These are phyloP conservation scores for Pipistrellus pipistrellus DNA, from an alignment of 2,797 vertebrate genomes.

Conservation along the genomic window DNA sequence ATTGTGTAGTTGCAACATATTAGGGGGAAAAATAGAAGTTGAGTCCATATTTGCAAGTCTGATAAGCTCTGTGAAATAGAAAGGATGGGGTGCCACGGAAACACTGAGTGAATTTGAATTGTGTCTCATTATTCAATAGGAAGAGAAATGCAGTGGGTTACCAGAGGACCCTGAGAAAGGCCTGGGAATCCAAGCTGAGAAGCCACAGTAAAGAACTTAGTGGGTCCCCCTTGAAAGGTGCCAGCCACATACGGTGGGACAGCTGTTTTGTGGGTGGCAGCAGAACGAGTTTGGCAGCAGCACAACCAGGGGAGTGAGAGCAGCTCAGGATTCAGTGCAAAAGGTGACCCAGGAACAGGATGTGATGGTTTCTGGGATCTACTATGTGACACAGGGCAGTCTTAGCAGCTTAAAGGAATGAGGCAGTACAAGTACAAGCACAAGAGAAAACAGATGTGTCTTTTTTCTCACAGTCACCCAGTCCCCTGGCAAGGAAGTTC, in stretches of 20 bases:
- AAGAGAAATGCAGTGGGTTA: background rate
- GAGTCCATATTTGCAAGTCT: background rate
- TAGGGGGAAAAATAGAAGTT: background rate
- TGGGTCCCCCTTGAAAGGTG: background rate
- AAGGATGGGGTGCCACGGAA: background rate
- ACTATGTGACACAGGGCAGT: background rate
- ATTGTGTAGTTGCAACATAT: background rate
- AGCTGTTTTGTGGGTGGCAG: background rate
- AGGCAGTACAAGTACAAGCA: rapidly evolving
- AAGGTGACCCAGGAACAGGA: background rate
- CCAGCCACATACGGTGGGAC: background rate
- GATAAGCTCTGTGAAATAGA: background rate
- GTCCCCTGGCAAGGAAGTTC: background rate
- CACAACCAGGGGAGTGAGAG: background rate
- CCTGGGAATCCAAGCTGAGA: background rate
- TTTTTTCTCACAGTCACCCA: too few relatives aligned
- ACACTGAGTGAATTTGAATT: background rate
- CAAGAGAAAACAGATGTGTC: rapidly evolving
- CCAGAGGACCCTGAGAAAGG: background rate
- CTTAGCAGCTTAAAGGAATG: background rate
- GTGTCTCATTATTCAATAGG: background rate
- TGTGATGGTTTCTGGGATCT: rapidly evolving
- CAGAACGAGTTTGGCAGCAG: background rate
- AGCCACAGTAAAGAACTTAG: background rate
- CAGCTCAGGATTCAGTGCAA: background rate